Percentiles rank a stretch among this genome's conserved stretches.
phyloP scores from a whole-genome alignment of 1,140 invertebrate species.

The Drosophila prosaltans region DNA sequence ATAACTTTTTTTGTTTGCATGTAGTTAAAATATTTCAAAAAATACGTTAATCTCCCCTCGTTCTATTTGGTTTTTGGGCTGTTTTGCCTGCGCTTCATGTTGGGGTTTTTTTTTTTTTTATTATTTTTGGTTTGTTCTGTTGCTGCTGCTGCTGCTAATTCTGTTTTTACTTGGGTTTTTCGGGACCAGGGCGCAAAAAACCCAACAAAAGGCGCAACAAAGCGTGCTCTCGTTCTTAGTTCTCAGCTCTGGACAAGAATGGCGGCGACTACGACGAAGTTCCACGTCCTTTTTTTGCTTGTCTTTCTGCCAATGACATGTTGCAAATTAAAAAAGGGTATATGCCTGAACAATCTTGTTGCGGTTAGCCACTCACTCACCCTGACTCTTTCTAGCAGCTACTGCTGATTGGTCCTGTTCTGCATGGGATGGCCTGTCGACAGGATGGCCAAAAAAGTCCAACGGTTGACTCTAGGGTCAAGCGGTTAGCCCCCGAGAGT shows the following conservation, averaged over 20 bases:
- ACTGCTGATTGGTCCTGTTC: neutral
- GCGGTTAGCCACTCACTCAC: conserved; percentile 49
- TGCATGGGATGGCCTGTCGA: conserved; percentile 18
- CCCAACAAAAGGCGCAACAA: conserved; percentile 72
- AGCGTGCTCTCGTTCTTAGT: conserved; percentile 48
- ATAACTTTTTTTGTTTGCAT: too few species aligned
- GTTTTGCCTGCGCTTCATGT: conserved; percentile 57
- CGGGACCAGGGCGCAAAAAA: conserved; percentile 29
- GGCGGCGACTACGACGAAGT: conserved; percentile 25
- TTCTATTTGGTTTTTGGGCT: conserved; percentile 31
- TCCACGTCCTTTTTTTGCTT: conserved; percentile 65
- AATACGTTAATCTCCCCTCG: conserved; percentile 45
- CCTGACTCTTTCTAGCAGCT: neutral
- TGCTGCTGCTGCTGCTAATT: conserved; percentile 57
- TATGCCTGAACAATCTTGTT: conserved; percentile 76
- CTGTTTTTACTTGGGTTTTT: conserved; percentile 72
- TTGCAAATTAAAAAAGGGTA: conserved; percentile 82
- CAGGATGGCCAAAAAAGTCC: conserved; percentile 14
- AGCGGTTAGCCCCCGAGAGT: conserved; percentile 26
- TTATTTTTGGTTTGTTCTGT: conserved; percentile 40
- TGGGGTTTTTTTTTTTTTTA: conserved; percentile 36
- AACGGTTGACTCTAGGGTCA: conserved; percentile 27
- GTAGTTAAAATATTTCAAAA: neutral
- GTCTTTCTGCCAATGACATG: conserved; percentile 79
- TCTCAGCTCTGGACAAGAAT: conserved; percentile 6